Base-by-base conservation (phyloP, 1,140 invertebrate species). In the Brachionus plicatilis region DNA sequence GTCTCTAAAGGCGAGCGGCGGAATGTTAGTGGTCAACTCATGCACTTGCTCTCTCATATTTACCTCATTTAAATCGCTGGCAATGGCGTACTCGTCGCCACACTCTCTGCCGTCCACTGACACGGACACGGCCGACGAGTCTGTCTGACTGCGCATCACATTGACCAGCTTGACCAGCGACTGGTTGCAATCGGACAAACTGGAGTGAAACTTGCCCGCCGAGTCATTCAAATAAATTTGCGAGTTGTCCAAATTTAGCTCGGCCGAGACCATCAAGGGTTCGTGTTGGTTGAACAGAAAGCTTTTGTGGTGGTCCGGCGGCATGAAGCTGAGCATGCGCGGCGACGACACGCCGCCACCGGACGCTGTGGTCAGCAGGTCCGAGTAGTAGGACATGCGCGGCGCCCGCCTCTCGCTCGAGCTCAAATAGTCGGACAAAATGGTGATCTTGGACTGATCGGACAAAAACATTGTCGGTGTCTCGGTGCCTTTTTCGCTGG, bases 1-100 rank as follows among this genome's bases (percentile, higher is more conserved):
- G 29, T 82, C 79, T 82, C 79, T 60, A 37, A 82, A 82, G 2
- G 56, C 79, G 20, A 82, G 33, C 27, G 79, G 79, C 45, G 79
- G 79, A 45, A 82, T 68, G 33, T 82, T 60, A 82, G 79, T 41
- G 7, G 20, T 68, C 9, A 68, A n/a, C 20, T 27, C 65, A 68
- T 65, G 79, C 79, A 47, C 41, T 24, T 68, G 41, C 11, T 82
- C 20, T 41, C 12, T 24, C 11, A 47, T 60, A 82, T 29, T 82
- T 41, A 82, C 43, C 79, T 65, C 50, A 12, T 76, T 75, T 24
- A 53, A 27, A 3, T 78, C 41, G n/a, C 14, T 20, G 43, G 29
- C 75, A 47, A 43, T 8, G 8, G 53, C 53, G 17, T 29, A 41
- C 9, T 60, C 79, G 20, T 65, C 20, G 7, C 45, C 33, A 14